Base-by-base conservation (phyloP, 2,113 vertebrate species). In the Setophaga kirtlandii region DNA sequence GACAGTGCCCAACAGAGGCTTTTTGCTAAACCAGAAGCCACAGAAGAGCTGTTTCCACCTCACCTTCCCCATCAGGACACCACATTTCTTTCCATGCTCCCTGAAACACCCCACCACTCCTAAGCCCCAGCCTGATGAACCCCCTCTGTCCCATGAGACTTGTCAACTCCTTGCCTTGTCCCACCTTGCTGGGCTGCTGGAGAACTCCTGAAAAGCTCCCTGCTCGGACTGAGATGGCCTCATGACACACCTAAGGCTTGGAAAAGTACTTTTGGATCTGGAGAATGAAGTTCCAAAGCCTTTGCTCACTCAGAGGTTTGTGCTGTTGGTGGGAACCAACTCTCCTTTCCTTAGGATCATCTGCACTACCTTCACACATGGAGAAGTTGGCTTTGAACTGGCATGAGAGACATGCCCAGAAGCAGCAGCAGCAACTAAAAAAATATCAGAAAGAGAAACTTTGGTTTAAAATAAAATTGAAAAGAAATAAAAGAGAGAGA, bases 371-470 rank as follows among this genome's bases (percentile, higher is more conserved):
- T 95, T 94, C 69, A 87, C 44, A 68, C 6, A 1, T 9, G 76
- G 82, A 89, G 91, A 28, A 69, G 89, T 5, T 71, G 56, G 91
- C 33, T 7, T 89, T 81, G 87, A 83, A 81, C 69, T 2, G 15
- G 90, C 93, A 93, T 11, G 25, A 94, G 55, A 95, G 84, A 96
- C 44, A 78, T 55, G 91, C 86, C 93, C 70, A 89, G 95, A 96
- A 96, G 97, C 83, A 97, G 95, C 33, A 98, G 96, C 96, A 98
- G 97, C 97, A 97, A 94, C 91, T 95, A 96, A 95, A 97, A 87
- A 88, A 75, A 79, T 15, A 67, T 30, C 71, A 95, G 90, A 83
- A 93, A 97, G 93, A 97, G 88, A 95, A 95, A 95, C 96, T 97
- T 97, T 97, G 97, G 97, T 97, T 97, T 97, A 96, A 97, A 98